phyloP scores from a whole-genome alignment of 1,140 invertebrate species.

The Colletes gigas region DNA sequence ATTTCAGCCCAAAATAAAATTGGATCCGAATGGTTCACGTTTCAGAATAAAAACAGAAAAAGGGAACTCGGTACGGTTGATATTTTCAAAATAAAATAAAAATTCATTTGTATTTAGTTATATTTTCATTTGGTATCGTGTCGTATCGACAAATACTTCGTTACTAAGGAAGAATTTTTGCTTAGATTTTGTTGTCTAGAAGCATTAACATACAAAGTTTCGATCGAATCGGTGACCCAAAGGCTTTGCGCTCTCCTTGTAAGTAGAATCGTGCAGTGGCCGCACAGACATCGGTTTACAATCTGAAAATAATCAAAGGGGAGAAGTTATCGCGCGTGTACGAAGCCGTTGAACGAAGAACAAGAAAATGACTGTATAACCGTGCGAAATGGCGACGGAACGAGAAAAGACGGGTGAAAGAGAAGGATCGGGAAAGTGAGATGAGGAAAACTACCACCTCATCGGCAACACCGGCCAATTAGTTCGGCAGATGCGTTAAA shows the following conservation, averaged over 20 bases:
- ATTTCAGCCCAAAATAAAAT: no score
- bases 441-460: slow-evolving; percentile 54
- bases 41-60: no score
- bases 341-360: slow-evolving; percentile 2
- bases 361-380: slow-evolving; percentile 1
- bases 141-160: no score
- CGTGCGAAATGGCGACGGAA: background rate
- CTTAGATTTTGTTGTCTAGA: no score
- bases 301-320: background rate
- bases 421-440: slow-evolving; percentile 10
- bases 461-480: slow-evolving; percentile 72
- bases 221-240: no score
- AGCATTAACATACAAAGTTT: no score
- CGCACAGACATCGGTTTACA: background rate
- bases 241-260: background rate
- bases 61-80: no score
- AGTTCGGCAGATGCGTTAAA: slow-evolving; percentile 76
- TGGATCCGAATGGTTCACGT: no score
- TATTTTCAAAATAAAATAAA: no score
- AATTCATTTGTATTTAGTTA: no score
- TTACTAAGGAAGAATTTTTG: no score
- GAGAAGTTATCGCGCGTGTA: background rate
- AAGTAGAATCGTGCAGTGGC: slow-evolving; percentile 7
- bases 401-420: background rate
- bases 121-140: no score